Evolutionary conservation across 2,888 invertebrate genomes (phyloP), one percentile per base, ranked within the genome.

Genomic region (Petrolisthes manimaculis): DNA sequence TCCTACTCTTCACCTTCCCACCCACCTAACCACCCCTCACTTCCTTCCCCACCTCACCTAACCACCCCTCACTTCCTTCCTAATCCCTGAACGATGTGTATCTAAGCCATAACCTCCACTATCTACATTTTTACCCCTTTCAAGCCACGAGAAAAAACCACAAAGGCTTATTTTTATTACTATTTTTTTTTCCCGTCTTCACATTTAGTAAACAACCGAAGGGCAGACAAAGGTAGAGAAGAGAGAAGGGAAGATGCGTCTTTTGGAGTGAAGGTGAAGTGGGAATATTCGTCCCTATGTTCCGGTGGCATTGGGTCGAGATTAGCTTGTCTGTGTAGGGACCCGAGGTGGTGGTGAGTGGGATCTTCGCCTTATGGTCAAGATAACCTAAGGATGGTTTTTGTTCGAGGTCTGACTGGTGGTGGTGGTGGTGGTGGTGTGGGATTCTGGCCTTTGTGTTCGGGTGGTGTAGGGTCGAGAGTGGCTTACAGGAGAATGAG

Each of bases 131-230:
- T n/a, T 69, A 54, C 9, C 18, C 37, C 56, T 78, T 82, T 54
- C 61, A 86, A n/a, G n/a, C n/a, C 75, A 75, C 75, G 56, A 9
- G 56, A 81, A 79, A 69, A 86, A 61, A n/a, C 86, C 71, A 86
- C 86, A 86, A 80, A 85, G 81, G 37, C 86, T 86, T 80, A 61
- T 56, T 71, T 71, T 81, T n/a, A n/a, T n/a, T n/a, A n/a, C n/a
- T n/a, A n/a, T n/a, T 82, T 86, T 86, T 86, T 81, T 79, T 85
- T 69, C 54, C 74, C 86, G 81, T 86, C n/a, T n/a, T n/a, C n/a
- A n/a, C n/a, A n/a, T n/a, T 86, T 81, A 69, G 74, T 75, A 56
- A n/a, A n/a, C n/a, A 81, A 75, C 80, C 56, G 86, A 86, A 82
- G 82, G 71, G 69, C 21, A 61, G 86, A 86, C 82, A 86, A 81